Conservation (phyloP, 1,140 invertebrate genomes). For the Aphaenogaster ashmeadi region DNA sequence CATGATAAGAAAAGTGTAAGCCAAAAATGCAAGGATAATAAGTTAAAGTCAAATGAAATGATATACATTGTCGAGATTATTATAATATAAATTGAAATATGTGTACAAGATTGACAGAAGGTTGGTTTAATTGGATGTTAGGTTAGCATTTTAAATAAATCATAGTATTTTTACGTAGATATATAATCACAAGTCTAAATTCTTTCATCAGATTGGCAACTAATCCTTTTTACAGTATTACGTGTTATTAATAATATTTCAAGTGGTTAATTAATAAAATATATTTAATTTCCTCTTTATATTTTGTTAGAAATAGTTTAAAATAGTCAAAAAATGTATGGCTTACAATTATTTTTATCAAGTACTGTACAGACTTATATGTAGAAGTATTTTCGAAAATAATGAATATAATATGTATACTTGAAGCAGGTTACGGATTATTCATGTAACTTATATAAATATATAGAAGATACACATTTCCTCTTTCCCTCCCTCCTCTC, state of each 20-base stretch:
- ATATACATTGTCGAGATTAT: background rate
- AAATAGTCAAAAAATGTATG: background rate
- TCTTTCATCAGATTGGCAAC: background rate
- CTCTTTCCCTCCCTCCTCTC: background rate
- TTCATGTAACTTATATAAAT: constrained; percentile 27
- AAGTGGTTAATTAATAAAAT: background rate
- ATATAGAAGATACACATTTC: background rate
- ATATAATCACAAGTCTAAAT: background rate
- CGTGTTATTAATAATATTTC: background rate
- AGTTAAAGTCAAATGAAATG: background rate
- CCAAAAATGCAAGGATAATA: constrained; percentile 17
- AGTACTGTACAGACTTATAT: background rate
- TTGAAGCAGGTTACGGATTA: constrained; percentile 27
- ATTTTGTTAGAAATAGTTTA: background rate
- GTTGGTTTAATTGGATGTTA: background rate
- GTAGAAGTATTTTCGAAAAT: constrained; percentile 34
- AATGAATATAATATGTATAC: background rate
- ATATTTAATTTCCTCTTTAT: background rate
- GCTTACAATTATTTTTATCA: constrained; percentile 22
- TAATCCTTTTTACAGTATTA: background rate
- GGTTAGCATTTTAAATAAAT: background rate
- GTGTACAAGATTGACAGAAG: background rate
- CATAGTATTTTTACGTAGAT: background rate
- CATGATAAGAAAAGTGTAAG: constrained; percentile 22
- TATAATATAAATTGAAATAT: background rate